phyloP scores from a whole-genome alignment of 2,888 invertebrate species.

The Microctonus brassicae region DNA sequence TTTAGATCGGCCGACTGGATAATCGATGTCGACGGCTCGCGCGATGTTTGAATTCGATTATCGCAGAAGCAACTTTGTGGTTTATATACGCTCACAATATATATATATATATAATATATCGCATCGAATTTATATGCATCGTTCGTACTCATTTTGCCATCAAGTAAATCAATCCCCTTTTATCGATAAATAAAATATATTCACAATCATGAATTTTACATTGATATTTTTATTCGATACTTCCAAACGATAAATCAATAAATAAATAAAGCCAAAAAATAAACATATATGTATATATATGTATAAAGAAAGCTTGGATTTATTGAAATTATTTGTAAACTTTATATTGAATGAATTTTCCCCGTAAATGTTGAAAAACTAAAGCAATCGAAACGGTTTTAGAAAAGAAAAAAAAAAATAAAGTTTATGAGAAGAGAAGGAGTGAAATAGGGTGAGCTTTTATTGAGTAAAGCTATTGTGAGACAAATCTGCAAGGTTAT shows the following conservation, averaged over 20 bases:
- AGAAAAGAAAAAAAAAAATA: no score
- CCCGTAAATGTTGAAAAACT: neutral
- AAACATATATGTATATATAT: no score
- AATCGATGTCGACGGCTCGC: neutral
- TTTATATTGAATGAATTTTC: neutral
- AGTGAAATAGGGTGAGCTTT: neutral
- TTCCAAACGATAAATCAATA: neutral
- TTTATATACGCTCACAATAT: neutral
- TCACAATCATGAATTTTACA: neutral
- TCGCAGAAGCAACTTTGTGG: neutral
- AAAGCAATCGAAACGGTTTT: slow-evolving; percentile 6
- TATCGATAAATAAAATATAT: neutral
- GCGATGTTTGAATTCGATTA: slow-evolving; percentile 9
- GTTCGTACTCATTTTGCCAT: neutral
- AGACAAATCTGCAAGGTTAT: slow-evolving; percentile 1
- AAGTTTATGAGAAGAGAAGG: neutral
- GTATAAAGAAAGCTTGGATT: neutral
- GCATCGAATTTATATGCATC: no score
- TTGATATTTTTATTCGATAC: neutral
- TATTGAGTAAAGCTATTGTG: neutral
- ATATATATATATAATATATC: no score
- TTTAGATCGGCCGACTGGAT: slow-evolving; percentile 7
- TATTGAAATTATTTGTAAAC: neutral
- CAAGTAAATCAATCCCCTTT: neutral
- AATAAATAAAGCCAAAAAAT: no score